Base-by-base conservation (phyloP, 2,113 vertebrate species). In the Apaloderma vittatum region DNA sequence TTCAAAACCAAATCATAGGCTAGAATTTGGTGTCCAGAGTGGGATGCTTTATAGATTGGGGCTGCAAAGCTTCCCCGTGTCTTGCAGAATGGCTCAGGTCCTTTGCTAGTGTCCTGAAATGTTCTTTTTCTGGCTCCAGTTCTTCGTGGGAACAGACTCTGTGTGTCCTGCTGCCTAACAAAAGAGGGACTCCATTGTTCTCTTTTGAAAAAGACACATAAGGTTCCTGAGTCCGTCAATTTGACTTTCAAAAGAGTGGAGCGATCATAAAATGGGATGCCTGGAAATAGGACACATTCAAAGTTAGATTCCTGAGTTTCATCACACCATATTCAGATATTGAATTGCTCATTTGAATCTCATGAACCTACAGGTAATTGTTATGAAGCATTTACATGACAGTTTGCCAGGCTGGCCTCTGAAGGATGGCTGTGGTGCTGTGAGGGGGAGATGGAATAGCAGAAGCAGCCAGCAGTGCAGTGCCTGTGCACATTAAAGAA, bases 221-320 rank as follows among this genome's bases (percentile, higher is more conserved):
- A 66, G 54, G 87, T 87, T 87, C 81, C 67, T 5, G 40, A 72
- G 34, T 86, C 70, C 19, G 0, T 62, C 74, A 54, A 24, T 54
- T 75, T 91, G 66, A 82, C 90, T 87, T 91, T 70, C 16, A 78
- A 46, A 81, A 85, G 61, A 87, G 73, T 27, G 17, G 61, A 76
- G 15, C 34, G 67, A 51, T 89, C 74, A 76, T 40, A 96, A 80
- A 70, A 63, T 9, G 2, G 36, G 34, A 80, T 49, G 78, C 36
- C 59, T 83, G 88, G 83, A 93, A 94, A 88, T 85, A 93, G 90
- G 90, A 30, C 82, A 58, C 48, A 9, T 40, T 73, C 32, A 93
- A 91, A 88, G 74, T 80, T 66, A 12, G 51, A 74, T 73, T 88
- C 67, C 57, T 8, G 88, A 59, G 63, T 88, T 86, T 75, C 88